Base-by-base conservation (phyloP, 53 echinoderm and acorn worm species). In the Paracentrotus lividus region DNA sequence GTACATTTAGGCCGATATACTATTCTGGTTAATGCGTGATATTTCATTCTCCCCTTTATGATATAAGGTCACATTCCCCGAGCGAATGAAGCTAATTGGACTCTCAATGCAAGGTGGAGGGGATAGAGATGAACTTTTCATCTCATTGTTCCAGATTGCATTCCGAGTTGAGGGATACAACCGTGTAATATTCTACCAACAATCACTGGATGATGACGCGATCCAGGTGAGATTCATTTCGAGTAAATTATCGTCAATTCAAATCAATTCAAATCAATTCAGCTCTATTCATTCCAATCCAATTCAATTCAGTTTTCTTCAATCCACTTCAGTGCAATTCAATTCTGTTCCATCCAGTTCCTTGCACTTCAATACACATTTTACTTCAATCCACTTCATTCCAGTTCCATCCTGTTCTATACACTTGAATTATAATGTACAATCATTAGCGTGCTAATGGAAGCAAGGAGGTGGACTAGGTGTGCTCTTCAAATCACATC, bases 31-130 rank as follows among this genome's bases (percentile, higher is more conserved):
- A n/a, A n/a, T n/a, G n/a, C n/a, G n/a, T n/a, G n/a, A n/a, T n/a
- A n/a, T n/a, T n/a, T n/a, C n/a, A n/a, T n/a, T n/a, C n/a, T n/a
- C n/a, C n/a, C n/a, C 8, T 20, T 20, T 57, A 8, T 57, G 5
- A 12, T 0, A 86, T 8, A 27, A 90, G 90, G 75, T 72, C 49
- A 49, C 33, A 9, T 90, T 90, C 9, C n/a, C 88, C 61, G 93
- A 93, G 64, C 42, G 88, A 49, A 93, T 93, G 89, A 42, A 88
- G 14, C 7, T 95, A 14, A 38, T 77, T 2, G 95, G 93, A 8
- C 49, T 95, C 8, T 36, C 89, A 1, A 72, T 93, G 0, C 95
- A 95, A 65, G 95, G 95, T 43, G 95, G 88, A 52, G 95, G 95
- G 5, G 24, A 56, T 12, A 27, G 38, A 10, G 60, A 49, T 27